Percentiles rank a stretch among this genome's conserved stretches.
Conservation (phyloP, 2,888 invertebrate genomes). For the Tenthredo mesomela region DNA sequence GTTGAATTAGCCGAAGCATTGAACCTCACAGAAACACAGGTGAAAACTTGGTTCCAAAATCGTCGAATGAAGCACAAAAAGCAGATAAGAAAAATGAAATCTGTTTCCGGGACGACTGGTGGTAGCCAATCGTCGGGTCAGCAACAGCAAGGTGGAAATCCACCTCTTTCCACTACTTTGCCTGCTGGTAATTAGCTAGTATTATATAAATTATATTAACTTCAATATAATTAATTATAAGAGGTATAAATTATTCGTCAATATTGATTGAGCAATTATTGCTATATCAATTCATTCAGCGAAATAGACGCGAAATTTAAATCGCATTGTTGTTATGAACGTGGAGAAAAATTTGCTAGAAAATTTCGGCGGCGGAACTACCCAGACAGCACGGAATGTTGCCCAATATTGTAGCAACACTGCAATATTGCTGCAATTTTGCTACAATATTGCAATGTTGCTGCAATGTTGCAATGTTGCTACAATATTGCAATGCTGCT, state of each 20-base stretch:
- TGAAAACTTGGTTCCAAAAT: constrained; percentile 99
- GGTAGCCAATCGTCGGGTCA: constrained; percentile 64
- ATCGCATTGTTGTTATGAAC: not conserved
- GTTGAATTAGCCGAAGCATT: constrained; percentile 96
- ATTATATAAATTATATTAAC: not conserved
- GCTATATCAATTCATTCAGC: not conserved
- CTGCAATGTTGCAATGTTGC: no score
- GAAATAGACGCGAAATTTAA: not conserved
- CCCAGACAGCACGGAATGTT: no score
- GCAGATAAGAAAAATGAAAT: constrained; percentile 87
- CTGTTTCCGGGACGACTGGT: constrained; percentile 62
- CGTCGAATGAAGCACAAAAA: constrained; percentile 98
- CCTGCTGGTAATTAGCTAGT: constrained; percentile 68
- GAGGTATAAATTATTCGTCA: not conserved
- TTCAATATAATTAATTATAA: not conserved
- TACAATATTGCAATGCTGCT: no score
- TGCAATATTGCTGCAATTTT: no score
- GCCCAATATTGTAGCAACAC: no score
- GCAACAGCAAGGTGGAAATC: constrained; percentile 66
- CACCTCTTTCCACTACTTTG: constrained; percentile 66
- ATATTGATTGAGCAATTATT: not conserved
- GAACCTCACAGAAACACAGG: constrained; percentile 96
- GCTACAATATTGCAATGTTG: no score
- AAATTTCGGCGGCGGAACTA: not conserved
- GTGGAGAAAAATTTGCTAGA: not conserved